These are phyloP conservation scores for Cecidostiba fungosa DNA, from an alignment of 2,888 invertebrate species.

Conservation along the genomic window DNA sequence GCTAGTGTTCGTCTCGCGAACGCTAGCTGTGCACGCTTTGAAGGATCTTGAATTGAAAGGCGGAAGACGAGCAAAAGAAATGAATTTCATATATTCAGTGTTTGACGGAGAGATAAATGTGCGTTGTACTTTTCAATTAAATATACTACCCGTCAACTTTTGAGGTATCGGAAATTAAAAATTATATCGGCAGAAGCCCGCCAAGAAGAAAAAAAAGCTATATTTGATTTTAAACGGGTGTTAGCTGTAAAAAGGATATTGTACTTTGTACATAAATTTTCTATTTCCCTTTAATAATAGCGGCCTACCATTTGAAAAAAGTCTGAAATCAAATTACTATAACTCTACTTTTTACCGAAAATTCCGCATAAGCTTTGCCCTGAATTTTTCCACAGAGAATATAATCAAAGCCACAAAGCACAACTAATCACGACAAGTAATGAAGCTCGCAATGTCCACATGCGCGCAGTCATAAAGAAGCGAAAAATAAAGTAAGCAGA, in stretches of 20 bases:
- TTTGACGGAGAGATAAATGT: too few species aligned
- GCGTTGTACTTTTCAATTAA: too few species aligned
- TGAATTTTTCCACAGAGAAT: not conserved
- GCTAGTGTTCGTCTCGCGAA: slow-evolving; percentile 35
- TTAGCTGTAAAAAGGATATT: too few species aligned
- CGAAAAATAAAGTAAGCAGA: not conserved
- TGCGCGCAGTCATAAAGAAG: not conserved
- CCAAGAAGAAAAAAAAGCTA: too few species aligned
- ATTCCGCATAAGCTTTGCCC: too few species aligned
- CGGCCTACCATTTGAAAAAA: too few species aligned
- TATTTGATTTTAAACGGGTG: too few species aligned
- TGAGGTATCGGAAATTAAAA: slow-evolving; percentile 66
- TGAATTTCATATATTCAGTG: not conserved
- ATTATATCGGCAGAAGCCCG: slow-evolving; percentile 67
- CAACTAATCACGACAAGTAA: not conserved
- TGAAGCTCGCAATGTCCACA: not conserved
- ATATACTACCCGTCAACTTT: slow-evolving; percentile 59
- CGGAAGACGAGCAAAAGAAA: not conserved
- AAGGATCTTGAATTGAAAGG: slow-evolving; percentile 15
- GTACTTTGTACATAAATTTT: too few species aligned
- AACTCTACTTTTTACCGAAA: slow-evolving; percentile 33
- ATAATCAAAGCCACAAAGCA: not conserved
- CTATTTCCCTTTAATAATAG: too few species aligned
- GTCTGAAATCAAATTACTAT: too few species aligned
- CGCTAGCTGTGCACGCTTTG: slow-evolving; percentile 7